Base-by-base conservation (phyloP, 2,888 invertebrate species). In the Orthonevra nobilis region DNA sequence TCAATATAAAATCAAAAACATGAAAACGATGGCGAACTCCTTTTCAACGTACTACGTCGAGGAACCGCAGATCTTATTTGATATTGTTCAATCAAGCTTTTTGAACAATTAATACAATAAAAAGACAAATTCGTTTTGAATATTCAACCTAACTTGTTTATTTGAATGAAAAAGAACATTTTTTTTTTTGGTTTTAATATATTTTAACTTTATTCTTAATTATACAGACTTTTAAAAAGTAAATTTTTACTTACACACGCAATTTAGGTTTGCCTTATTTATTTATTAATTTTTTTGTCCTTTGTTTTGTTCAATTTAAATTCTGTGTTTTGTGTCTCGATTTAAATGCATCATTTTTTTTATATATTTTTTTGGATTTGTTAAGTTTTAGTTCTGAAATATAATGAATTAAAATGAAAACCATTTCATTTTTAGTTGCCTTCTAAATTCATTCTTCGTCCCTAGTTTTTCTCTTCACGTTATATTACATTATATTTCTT, bases 221-320 rank as follows among this genome's bases (percentile, higher is more conserved):
- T 56, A 44, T 68, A 75, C 68, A 81, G 72, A 73, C 73, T 81
- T 81, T 81, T 79, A 72, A 72, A 79, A 66, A 79, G 72, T 72
- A 66, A 72, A 66, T 66, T 70, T n/a, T 77, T 79, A 54, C 60
- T 72, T 77, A 66, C 73, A 73, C 79, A 73, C 61, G 68, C 60
- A 66, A 68, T 68, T 73, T 74, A 60, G 46, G 46, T 54, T 56
- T 26, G 23, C 54, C 73, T 4, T 44, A 60, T 38, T 46, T n/a
- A 32, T 32, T 12, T 4, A 32, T 32, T 32, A 10, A 10, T 10
- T 50, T 50, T 32, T 23, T 36, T 23, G 23, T 23, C 5, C 23
- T 23, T 23, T 23, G 23, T n/a, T n/a, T 68, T 68, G n/a, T 54
- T 73, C 23, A 23, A 38, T 30, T 58, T 56, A 54, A 66, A 48